phyloP scores from a whole-genome alignment of 2,113 vertebrate species.

The Salvelinus sp. region DNA sequence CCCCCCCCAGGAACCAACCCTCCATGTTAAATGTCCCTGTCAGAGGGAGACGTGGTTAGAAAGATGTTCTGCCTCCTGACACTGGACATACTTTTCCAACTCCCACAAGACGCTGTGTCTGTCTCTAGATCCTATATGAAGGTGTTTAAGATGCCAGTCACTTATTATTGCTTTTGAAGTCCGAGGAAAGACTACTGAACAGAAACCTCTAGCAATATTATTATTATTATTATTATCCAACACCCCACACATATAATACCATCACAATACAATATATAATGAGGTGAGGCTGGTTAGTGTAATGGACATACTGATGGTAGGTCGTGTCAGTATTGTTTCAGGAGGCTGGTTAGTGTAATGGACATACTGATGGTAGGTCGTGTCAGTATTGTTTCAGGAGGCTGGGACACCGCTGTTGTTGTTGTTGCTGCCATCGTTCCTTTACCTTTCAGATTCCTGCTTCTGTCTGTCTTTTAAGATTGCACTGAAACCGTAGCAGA shows the following conservation, averaged over 20 bases:
- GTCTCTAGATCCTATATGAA: conserved; percentile 16
- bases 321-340: not conserved
- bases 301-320: not conserved
- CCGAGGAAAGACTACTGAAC: conserved; percentile 56
- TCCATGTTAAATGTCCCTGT: not conserved
- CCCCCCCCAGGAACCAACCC: not conserved
- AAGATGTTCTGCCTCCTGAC: too few relatives aligned
- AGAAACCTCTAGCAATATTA: conserved; percentile 1
- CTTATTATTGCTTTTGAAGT: conserved; percentile 27
- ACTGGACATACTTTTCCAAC: too few relatives aligned
- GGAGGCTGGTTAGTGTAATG: not conserved
- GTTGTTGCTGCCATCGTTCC: not conserved
- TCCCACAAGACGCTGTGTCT: too few relatives aligned
- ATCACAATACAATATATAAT: too few relatives aligned
- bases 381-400: not conserved
- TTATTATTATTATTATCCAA: not conserved
- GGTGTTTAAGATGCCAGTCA: conserved; percentile 23
- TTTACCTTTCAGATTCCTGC: not conserved
- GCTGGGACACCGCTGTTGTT: not conserved
- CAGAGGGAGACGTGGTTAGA: not conserved
- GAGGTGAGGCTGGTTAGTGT: not conserved
- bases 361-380: not conserved
- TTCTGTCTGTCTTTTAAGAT: conserved; percentile 25
- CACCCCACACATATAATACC: too few relatives aligned
- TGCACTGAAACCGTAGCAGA: conserved; percentile 48